Conservation (phyloP, 2,113 vertebrate genomes). For the zebrafish (Danio rerio) region DNA sequence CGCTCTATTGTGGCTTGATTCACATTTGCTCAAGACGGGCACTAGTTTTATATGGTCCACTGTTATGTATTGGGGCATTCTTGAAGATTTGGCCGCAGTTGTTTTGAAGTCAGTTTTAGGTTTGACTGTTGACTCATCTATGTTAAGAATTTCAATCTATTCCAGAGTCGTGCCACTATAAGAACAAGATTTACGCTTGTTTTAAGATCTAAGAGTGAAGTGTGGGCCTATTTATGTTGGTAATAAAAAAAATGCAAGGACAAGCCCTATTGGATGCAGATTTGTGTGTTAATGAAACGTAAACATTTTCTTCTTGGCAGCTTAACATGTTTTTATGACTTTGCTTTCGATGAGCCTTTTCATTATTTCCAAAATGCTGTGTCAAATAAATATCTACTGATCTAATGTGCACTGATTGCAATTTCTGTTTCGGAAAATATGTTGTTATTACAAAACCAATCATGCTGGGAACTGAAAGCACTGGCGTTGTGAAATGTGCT, state of each 20-base stretch:
- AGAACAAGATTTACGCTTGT: neutral
- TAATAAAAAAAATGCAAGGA: neutral
- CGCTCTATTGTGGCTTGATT: conserved; percentile 2
- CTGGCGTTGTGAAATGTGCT: no score
- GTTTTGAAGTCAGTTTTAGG: neutral
- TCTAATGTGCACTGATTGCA: neutral
- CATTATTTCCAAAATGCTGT: conserved; percentile 3
- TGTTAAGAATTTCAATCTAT: conserved; percentile 6
- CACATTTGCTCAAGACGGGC: neutral
- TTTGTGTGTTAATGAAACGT: neutral
- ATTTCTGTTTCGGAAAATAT: no score
- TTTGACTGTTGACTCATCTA: conserved; percentile 1
- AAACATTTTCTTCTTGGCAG: conserved; percentile 20
- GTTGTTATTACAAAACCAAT: neutral
- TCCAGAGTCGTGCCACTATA: neutral
- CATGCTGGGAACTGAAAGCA: no score
- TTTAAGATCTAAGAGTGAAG: neutral
- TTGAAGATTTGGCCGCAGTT: neutral
- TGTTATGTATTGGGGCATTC: neutral
- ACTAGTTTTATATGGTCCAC: neutral
- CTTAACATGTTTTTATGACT: conserved; percentile 11
- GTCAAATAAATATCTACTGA: conserved; percentile 28
- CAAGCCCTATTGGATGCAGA: neutral
- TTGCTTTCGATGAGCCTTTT: neutral
- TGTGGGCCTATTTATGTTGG: neutral